Base-by-base conservation (phyloP, 2,888 invertebrate species). In the Euzophera pinguis region DNA sequence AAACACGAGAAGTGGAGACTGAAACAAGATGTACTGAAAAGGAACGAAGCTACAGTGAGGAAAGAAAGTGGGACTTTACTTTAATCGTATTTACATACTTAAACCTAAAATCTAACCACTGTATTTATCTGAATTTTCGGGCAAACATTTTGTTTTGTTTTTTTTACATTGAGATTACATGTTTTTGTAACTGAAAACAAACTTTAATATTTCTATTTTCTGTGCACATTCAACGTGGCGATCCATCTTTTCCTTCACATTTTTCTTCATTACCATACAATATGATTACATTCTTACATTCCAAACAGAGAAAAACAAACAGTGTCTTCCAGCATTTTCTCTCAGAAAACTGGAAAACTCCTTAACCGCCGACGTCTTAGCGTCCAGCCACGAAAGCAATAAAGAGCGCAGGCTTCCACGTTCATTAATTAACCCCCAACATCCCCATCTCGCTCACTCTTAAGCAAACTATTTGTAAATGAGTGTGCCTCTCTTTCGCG, bases 401-500 rank as follows among this genome's bases (percentile, higher is more conserved):
- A 90, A 90, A 90, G 90, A 89, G 86, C 88, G 87, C 91, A 86
- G 84, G 86, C 90, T 90, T 91, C 90, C 82, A 89, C 91, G 87
- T 91, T 90, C 91, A 91, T 91, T 91, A 91, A 91, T 91, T 91
- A 91, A 90, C 90, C 84, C 84, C 84, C 76, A 68, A 72, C 75
- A 67, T 65, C 60, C 53, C 80, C 70, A 55, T 90, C 91, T 66
- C 84, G 52, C 75, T 90, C 81, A 57, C 77, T 80, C 91, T 71
- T 70, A 62, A 63, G 64, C 64, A 78, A 81, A 83, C 81, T 80
- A 84, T 81, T 84, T 81, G 82, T 89, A 90, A 91, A 91, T 91
- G 89, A 90, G 85, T 71, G 63, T 57, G 67, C 75, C 65, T 90
- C 90, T 84, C 86, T 57, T 76, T 90, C 81, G 53, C 82, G 69